These are phyloP conservation scores for Embiotoca jacksoni DNA, from an alignment of 2,113 vertebrate species.

Conservation along the genomic window DNA sequence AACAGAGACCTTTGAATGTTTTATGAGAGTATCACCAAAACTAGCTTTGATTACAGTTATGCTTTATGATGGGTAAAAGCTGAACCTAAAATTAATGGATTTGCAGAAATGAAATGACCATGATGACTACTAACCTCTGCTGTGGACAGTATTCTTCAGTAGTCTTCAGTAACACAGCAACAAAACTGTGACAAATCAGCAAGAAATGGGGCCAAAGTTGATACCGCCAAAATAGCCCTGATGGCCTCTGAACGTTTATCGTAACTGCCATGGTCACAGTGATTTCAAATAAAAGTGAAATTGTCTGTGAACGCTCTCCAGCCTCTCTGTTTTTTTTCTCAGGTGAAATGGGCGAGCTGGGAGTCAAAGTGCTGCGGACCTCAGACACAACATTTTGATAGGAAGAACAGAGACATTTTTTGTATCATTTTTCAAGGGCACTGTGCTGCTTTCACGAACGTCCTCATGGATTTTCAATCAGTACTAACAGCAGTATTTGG, in stretches of 20 bases:
- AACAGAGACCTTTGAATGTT: too few relatives aligned
- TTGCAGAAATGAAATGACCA: too few relatives aligned
- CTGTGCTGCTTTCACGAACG: slow-evolving; percentile 74
- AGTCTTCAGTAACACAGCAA: neutral
- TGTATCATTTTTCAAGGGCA: slow-evolving; percentile 80
- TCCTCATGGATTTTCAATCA: slow-evolving; percentile 85
- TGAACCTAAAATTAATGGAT: too few relatives aligned
- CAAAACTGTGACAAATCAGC: slow-evolving; percentile 38
- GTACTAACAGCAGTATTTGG: slow-evolving; percentile 82
- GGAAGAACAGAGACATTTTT: slow-evolving; percentile 76
- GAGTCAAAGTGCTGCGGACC: slow-evolving; percentile 55
- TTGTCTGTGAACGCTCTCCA: slow-evolving; percentile 57
- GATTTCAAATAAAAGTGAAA: slow-evolving; percentile 65
- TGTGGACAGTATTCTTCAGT: neutral
- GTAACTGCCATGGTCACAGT: slow-evolving; percentile 51
- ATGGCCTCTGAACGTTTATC: slow-evolving; percentile 53
- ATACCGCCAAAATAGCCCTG: slow-evolving; percentile 38
- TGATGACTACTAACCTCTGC: too few relatives aligned
- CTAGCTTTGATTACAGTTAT: too few relatives aligned
- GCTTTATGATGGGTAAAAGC: too few relatives aligned
- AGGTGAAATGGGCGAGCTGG: slow-evolving; percentile 67
- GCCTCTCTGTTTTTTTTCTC: slow-evolving; percentile 27
- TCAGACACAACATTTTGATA: slow-evolving; percentile 78
- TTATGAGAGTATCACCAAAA: too few relatives aligned
- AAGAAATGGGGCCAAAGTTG: slow-evolving; percentile 13